Evolutionary conservation across 1,140 invertebrate genomes (phyloP).

Genomic region (Pentalonia nigronervosa): DNA sequence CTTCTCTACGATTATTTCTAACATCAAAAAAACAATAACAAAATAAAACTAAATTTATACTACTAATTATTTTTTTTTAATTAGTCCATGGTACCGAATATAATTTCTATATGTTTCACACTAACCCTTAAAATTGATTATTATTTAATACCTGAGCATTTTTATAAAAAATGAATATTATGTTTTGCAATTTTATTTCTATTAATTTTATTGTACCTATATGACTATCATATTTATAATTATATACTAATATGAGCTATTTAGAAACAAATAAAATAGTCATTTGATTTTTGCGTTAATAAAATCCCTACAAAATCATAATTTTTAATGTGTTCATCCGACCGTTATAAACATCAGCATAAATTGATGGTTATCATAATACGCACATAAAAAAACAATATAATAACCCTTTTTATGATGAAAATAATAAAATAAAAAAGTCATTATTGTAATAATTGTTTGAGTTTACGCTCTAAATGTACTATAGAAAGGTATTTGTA

Average conservation of each 20-base stretch:
- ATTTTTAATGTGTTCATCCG: background rate
- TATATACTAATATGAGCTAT: background rate
- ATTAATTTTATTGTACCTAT: background rate
- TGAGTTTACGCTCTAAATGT: background rate
- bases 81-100: background rate
- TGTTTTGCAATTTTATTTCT: background rate
- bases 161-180: background rate
- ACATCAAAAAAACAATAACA: no score
- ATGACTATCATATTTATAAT: background rate
- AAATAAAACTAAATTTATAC: background rate
- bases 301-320: background rate
- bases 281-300: background rate
- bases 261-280: background rate
- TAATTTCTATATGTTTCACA: background rate
- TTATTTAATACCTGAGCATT: background rate
- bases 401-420: background rate
- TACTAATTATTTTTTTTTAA: background rate
- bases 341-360: constrained; percentile 20
- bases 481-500: background rate
- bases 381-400: background rate
- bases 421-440: constrained; percentile 1
- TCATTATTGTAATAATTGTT: constrained; percentile 18
- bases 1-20: no score
- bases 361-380: background rate
- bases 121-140: background rate